Evolutionary conservation across 2,797 vertebrate species (phyloP), one percentile per base, ranked within the genome.

Genomic region (Rhinatrema bivittatum): DNA sequence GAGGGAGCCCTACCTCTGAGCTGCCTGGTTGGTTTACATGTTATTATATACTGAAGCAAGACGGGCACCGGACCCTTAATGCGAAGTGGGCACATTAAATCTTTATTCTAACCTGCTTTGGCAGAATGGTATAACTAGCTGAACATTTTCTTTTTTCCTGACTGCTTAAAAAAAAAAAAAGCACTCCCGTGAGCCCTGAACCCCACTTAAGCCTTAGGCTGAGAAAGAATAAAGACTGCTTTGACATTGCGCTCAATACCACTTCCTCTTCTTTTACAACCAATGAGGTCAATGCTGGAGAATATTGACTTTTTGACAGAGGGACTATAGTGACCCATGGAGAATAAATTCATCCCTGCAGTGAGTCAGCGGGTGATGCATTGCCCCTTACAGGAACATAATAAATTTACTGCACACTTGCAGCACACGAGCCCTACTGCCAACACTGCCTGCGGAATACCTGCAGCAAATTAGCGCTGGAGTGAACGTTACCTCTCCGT

Each of bases 31-130:
- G 70, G 63, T 61, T 80, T 65, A 60, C 10, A 0, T 61, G 79
- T 78, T 76, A 82, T 79, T 80, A 67, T 80, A 67, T 44, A 63
- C 69, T 31, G 56, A 54, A 71, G 53, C 59, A 63, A 19, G n/a
- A 62, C 68, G 47, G 56, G 60, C 65, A 76, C 52, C 61, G 60
- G 55, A 67, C 53, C 61, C 58, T 68, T 71, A 56, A 65, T 27
- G 49, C 52, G 74, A 55, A 66, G 60, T 32, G 62, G 70, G n/a
- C 45, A 71, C 46, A 76, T 74, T 77, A 79, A 77, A 76, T 82
- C 76, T 78, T 78, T 74, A 74, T 73, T 78, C 57, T 65, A 72
- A 78, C 74, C 60, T 66, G 44, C 63, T 81, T 78, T 56, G 81
- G 70, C 62, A 70, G 70, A 80, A 76, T 48, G 46, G 29, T 57